phyloP scores from a whole-genome alignment of 1,140 invertebrate genomes.

The Teleopsis dalmanni region DNA sequence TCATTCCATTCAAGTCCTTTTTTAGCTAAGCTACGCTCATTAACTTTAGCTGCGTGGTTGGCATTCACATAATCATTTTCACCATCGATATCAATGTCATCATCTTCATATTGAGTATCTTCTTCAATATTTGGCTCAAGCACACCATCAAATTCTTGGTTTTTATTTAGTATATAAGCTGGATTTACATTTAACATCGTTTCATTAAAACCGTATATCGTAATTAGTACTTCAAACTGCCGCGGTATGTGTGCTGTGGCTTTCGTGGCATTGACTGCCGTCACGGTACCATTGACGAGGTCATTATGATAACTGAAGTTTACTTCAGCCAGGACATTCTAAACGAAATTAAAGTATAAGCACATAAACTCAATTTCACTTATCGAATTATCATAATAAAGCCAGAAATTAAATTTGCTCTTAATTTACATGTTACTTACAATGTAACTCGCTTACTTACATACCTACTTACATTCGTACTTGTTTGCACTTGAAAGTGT shows the following conservation, averaged over 20 bases:
- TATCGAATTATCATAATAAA: too few species aligned
- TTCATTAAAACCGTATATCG: conserved; percentile 28
- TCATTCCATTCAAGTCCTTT: not conserved
- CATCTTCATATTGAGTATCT: conserved; percentile 2
- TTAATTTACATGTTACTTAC: too few species aligned
- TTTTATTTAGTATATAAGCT: conserved; percentile 21
- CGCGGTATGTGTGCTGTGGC: not conserved
- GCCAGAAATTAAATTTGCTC: too few species aligned
- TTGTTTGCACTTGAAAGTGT: too few species aligned
- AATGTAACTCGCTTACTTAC: too few species aligned
- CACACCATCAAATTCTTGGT: conserved; percentile 24
- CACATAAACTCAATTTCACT: too few species aligned
- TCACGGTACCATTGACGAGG: conserved; percentile 24
- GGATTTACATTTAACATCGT: conserved; percentile 17
- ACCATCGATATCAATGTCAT: not conserved
- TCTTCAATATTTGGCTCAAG: conserved; percentile 11
- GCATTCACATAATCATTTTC: not conserved
- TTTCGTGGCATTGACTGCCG: conserved; percentile 8
- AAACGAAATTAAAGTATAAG: not conserved
- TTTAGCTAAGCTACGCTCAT: not conserved
- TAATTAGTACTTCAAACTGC: conserved; percentile 28
- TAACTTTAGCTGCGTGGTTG: not conserved
- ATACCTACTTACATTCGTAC: too few species aligned
- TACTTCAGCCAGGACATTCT: conserved; percentile 37
- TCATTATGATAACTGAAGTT: conserved; percentile 29